Conservation (phyloP, 2,113 vertebrate species). For the Amphiprion percula region DNA sequence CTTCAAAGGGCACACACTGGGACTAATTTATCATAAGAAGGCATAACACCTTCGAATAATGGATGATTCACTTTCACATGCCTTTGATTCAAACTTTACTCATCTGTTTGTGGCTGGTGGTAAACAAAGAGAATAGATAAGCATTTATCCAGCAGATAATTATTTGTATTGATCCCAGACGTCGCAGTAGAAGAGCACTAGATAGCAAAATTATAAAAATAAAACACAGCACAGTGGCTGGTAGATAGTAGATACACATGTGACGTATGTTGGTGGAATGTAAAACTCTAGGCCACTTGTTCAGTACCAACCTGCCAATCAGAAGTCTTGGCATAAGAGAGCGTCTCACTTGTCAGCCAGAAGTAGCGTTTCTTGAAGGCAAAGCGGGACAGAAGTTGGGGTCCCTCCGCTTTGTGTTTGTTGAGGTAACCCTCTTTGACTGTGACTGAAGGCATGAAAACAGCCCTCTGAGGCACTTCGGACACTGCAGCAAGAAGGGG, state of each 20-base stretch:
- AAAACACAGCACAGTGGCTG: conserved; percentile 1
- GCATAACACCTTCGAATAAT: conserved; percentile 29
- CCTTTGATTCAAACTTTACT: conserved; percentile 33
- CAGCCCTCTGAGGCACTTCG: conserved; percentile 73
- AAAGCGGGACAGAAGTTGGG: conserved; percentile 87
- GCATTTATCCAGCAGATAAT: too few relatives aligned
- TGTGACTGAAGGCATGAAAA: conserved; percentile 82
- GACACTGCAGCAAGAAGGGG: conserved; percentile 65
- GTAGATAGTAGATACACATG: background rate
- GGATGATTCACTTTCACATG: conserved; percentile 45
- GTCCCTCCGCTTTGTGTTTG: conserved; percentile 83
- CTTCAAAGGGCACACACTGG: conserved; percentile 34
- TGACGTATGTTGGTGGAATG: background rate
- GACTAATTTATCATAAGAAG: conserved; percentile 33
- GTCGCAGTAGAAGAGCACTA: background rate
- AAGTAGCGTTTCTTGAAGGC: conserved; percentile 94
- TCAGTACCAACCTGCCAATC: conserved; percentile 87
- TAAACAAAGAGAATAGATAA: background rate
- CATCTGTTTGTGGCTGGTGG: conserved; percentile 2
- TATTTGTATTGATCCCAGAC: background rate
- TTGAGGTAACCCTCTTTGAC: conserved; percentile 92
- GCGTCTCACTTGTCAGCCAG: conserved; percentile 88
- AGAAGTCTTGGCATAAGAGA: conserved; percentile 88
- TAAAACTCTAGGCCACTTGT: background rate
- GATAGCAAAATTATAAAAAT: background rate